Conservation (phyloP, 1,140 invertebrate genomes). For the Armadillidium nasatum region DNA sequence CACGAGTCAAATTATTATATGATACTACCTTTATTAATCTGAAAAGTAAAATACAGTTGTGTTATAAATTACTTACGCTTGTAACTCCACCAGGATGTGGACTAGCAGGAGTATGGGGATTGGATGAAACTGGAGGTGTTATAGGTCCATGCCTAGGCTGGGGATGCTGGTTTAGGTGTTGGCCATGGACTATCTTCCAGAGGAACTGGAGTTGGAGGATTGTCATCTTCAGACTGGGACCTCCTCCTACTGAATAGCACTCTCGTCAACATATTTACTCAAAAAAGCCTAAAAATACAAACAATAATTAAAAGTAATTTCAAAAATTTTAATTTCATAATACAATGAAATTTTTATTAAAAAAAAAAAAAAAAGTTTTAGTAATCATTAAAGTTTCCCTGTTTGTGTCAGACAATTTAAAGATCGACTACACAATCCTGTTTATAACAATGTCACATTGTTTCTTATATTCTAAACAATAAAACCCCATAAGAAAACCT, state of each 20-base stretch:
- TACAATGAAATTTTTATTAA: too few relatives aligned
- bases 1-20: too few relatives aligned
- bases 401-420: too few relatives aligned
- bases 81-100: constrained; percentile 60
- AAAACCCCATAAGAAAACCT: too few relatives aligned
- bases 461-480: too few relatives aligned
- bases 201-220: constrained; percentile 85
- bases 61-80: constrained; percentile 47
- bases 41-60: too few relatives aligned
- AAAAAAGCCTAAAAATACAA: constrained; percentile 62
- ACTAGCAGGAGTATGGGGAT: constrained; percentile 81
- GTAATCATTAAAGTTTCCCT: too few relatives aligned
- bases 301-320: background rate
- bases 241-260: constrained; percentile 65
- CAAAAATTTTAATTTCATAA: too few relatives aligned
- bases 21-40: too few relatives aligned
- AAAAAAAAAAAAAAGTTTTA: too few relatives aligned
- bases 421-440: too few relatives aligned
- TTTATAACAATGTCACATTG: too few relatives aligned
- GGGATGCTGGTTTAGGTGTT: constrained; percentile 46
- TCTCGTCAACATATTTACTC: constrained; percentile 89
- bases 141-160: constrained; percentile 54
- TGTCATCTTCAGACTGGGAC: constrained; percentile 89
- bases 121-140: constrained; percentile 73
- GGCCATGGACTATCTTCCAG: constrained; percentile 56